Evolutionary conservation across 2,888 invertebrate genomes (phyloP), one percentile per base, ranked within the genome.

Genomic region (Flexamia atlantica): DNA sequence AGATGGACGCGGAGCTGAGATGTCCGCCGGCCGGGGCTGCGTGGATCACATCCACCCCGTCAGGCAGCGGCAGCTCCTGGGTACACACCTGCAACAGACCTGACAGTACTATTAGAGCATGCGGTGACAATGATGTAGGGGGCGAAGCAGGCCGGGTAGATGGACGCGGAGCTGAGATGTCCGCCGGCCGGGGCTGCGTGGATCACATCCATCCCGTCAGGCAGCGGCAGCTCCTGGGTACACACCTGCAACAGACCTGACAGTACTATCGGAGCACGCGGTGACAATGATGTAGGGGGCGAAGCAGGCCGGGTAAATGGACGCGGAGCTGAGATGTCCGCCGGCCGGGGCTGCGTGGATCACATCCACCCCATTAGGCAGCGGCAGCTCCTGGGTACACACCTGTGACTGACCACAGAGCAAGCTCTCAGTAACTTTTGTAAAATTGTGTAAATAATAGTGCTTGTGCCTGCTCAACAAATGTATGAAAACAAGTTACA

Each of bases 111-210:
- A 89, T 99, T 99, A 14, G 97, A 96, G 89, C 99, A 99, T 99
- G 99, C 0, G 99, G 99, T 0, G 99, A n/a, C n/a, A n/a, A n/a
- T n/a, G n/a, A n/a, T n/a, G n/a, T n/a, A n/a, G n/a, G n/a, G n/a
- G n/a, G n/a, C 98, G 89, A 98, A 94, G 90, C 99, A 99, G n/a
- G 99, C 99, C 4, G 99, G 99, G 91, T 99, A 99, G 88, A 99
- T 98, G 30, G 98, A 98, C 0, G 99, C 98, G 0, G 99, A 99
- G 89, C 98, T 98, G 64, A 99, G 92, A 90, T 99, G 99, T 0
- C 99, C 99, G 0, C 99, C 99, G 0, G 99, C 97, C 0, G 98
- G 97, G 0, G 97, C 95, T 0, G 98, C 98, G 90, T 97, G 97
- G 82, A 97, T 95, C 4, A 99, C 96, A 89, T 97, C 97, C 10